Percentiles rank a stretch among this genome's conserved stretches.
phyloP scores from a whole-genome alignment of 1,140 invertebrate species.

The Paralvinella palmiformis region DNA sequence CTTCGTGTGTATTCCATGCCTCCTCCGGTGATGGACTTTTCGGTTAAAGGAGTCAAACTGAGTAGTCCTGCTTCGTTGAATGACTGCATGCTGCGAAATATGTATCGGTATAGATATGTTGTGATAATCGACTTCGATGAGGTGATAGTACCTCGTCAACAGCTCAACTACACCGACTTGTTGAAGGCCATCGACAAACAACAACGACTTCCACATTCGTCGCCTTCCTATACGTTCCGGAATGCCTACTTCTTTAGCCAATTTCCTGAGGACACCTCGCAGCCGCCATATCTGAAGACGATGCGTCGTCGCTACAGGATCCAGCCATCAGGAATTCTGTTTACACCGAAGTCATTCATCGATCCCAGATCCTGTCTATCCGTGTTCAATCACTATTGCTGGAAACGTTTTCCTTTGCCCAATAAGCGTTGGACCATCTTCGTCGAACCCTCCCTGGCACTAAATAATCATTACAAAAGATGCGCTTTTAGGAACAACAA shows the following conservation, averaged over 20 bases:
- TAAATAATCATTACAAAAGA: constrained; percentile 19
- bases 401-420: background rate
- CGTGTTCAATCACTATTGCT: constrained; percentile 21
- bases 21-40: too few species aligned
- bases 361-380: constrained; percentile 10
- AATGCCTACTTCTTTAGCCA: constrained; percentile 20
- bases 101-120: constrained; percentile 19
- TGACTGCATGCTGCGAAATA: constrained; percentile 24
- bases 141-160: constrained; percentile 22
- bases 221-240: constrained; percentile 11
- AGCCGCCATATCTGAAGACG: constrained; percentile 7
- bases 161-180: constrained; percentile 1
- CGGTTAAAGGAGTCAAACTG: too few species aligned
- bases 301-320: constrained; percentile 6
- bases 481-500: constrained; percentile 9
- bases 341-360: constrained; percentile 15
- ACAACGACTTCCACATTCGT: background rate
- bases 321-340: background rate
- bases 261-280: constrained; percentile 1
- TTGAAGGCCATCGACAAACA: constrained; percentile 8
- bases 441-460: background rate
- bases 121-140: constrained; percentile 24
- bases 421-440: background rate
- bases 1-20: too few species aligned
- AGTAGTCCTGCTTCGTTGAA: constrained; percentile 58